Base-by-base conservation (phyloP, 2,888 invertebrate species). In the Drosophila paramelanica region DNA sequence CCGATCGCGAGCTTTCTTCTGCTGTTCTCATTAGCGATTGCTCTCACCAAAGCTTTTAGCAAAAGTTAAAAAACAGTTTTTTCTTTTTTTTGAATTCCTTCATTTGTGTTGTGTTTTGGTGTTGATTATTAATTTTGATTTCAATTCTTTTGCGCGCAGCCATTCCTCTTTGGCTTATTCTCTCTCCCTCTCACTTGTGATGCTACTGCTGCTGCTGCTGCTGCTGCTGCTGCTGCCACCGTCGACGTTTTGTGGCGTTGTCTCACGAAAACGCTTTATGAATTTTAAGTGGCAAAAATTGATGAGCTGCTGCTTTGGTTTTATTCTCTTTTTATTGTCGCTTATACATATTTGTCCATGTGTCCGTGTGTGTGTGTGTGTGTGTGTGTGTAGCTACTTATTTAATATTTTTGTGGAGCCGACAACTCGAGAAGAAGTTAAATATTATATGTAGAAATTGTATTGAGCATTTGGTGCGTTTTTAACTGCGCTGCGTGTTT, bases 251-350 rank as follows among this genome's bases (percentile, higher is more conserved):
- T 61, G 66, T 46, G 23, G 67, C 23, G 68, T 49, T 72, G 67
- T 70, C 53, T 61, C 61, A 53, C 17, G 72, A 67, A 74, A 77
- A 85, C 85, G 85, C 62, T 87, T 87, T 80, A 82, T 88, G 85
- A 85, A 85, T 85, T 85, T 85, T 75, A 85, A 88, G 84, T 84
- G 87, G 81, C 67, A 57, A 78, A 82, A 85, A 85, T 79, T 80
- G 83, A 86, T 68, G 82, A 80, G 80, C 66, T 58, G 59, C 67
- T 81, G 81, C 79, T 83, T 78, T 85, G 82, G 83, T 82, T 83
- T 87, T 83, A 87, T 87, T 86, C 86, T 71, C 71, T 67, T 80
- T 78, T 82, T 82, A 79, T 84, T 85, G 72, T 71, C 79, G 60
- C 70, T 71, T 66, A 56, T 74, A 31, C 55, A 43, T 52, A 46